Evolutionary conservation across 2,888 invertebrate species (phyloP).

Genomic region (Drosophila peninsularis): DNA sequence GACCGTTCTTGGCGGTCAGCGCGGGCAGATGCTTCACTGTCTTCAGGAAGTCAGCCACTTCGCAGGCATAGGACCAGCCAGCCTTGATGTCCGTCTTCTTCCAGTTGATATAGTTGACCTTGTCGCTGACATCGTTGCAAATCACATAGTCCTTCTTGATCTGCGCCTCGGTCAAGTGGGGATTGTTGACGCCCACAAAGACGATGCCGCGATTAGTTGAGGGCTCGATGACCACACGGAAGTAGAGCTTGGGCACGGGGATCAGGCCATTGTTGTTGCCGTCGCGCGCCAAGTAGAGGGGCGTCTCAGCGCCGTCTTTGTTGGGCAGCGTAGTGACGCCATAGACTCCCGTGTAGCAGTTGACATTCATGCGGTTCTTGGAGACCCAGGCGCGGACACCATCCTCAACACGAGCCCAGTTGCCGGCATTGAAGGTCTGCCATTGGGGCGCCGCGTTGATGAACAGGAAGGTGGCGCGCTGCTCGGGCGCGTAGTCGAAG

Average conservation of each 20-base stretch:
- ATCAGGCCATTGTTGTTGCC: conserved; percentile 83
- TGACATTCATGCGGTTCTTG: conserved; percentile 80
- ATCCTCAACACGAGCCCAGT: conserved; percentile 86
- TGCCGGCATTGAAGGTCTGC: conserved; percentile 87
- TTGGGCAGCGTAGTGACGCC: conserved; percentile 86
- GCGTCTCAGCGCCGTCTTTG: conserved; percentile 80
- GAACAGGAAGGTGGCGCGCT: conserved; percentile 86
- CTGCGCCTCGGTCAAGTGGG: conserved; percentile 79
- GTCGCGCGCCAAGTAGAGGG: conserved; percentile 83
- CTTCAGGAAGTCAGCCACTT: conserved; percentile 73
- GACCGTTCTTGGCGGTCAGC: conserved; percentile 70
- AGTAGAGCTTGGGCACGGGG: conserved; percentile 87
- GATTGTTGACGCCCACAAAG: conserved; percentile 86
- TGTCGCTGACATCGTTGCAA: conserved; percentile 78
- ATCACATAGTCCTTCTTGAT: conserved; percentile 78
- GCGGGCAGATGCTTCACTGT: conserved; percentile 74
- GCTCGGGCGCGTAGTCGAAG: conserved; percentile 85
- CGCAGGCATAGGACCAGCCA: conserved; percentile 82
- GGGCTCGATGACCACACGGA: conserved; percentile 87
- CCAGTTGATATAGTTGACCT: conserved; percentile 80
- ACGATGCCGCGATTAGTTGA: conserved; percentile 85
- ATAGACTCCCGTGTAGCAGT: conserved; percentile 87
- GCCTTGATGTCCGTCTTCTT: conserved; percentile 73
- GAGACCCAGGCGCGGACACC: conserved; percentile 83
- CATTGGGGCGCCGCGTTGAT: conserved; percentile 87